Evolutionary conservation across 2,113 vertebrate species (phyloP).

Genomic region (Casuarius casuarius): DNA sequence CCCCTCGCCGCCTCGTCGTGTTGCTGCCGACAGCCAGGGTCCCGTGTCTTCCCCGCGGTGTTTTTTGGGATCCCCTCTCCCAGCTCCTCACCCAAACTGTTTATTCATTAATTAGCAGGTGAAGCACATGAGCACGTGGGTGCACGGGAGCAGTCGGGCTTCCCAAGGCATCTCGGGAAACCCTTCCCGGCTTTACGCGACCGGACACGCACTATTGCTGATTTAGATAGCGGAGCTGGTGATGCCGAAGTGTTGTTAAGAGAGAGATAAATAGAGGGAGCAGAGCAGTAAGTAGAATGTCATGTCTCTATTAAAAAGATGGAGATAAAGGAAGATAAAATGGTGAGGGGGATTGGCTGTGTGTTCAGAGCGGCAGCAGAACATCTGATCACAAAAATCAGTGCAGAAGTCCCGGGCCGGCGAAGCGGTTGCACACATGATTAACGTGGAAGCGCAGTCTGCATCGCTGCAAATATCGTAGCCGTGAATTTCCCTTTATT

Average conservation of each 20-base stretch:
- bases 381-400: constrained; percentile 70
- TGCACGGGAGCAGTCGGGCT: constrained; percentile 58
- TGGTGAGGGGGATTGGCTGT: constrained; percentile 54
- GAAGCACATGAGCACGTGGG: constrained; percentile 69
- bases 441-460: not conserved
- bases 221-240: constrained; percentile 58
- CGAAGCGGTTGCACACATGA: not conserved
- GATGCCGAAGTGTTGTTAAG: constrained; percentile 72
- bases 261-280: constrained; percentile 69
- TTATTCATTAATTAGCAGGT: constrained; percentile 75
- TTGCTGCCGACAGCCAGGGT: constrained; percentile 68
- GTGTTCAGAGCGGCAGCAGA: constrained; percentile 58
- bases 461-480: not conserved
- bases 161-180: constrained; percentile 72
- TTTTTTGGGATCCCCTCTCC: constrained; percentile 57
- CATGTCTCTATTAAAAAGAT: constrained; percentile 73
- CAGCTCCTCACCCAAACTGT: constrained; percentile 59
- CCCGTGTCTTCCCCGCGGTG: constrained; percentile 52
- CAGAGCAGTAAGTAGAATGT: constrained; percentile 69
- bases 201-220: constrained; percentile 62
- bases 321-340: constrained; percentile 76
- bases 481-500: constrained; percentile 40
- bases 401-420: constrained; percentile 17
- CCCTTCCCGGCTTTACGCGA: constrained; percentile 64
- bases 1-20: constrained; percentile 43